Percentiles rank a stretch among this genome's conserved stretches.
Evolutionary conservation across 2,888 invertebrate species (phyloP).

Genomic region (Gymnosoma rotundatum): DNA sequence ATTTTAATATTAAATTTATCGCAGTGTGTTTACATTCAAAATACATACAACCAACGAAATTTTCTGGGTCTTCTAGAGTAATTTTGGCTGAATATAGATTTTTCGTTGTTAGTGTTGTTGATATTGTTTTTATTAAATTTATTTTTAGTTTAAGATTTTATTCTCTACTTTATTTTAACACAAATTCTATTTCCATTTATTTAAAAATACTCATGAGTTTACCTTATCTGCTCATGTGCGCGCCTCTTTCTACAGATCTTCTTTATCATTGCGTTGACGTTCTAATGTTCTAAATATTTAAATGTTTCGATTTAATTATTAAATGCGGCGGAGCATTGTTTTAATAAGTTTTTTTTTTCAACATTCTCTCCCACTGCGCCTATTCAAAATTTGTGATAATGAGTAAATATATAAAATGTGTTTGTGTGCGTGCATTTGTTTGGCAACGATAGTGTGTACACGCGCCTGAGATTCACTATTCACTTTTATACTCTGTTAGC

Average conservation of each 20-base stretch:
- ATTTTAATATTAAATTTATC: no score
- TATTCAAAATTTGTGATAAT: slow-evolving; percentile 30
- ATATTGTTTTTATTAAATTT: slow-evolving; percentile 1
- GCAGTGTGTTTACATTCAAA: no score
- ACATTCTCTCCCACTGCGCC: slow-evolving; percentile 65
- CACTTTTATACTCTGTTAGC: not conserved
- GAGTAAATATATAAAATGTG: not conserved
- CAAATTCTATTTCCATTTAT: not conserved
- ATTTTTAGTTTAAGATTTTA: slow-evolving; percentile 21
- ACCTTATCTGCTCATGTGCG: slow-evolving; percentile 68
- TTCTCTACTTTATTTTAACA: not conserved
- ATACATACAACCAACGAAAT: no score
- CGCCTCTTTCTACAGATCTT: slow-evolving; percentile 37
- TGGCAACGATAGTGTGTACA: not conserved
- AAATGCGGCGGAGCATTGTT: slow-evolving; percentile 50
- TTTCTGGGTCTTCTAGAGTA: no score
- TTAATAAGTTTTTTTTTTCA: slow-evolving; percentile 11
- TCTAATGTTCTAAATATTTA: not conserved
- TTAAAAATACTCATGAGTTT: not conserved
- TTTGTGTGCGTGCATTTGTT: not conserved
- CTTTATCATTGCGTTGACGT: slow-evolving; percentile 43
- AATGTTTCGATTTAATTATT: not conserved
- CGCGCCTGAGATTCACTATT: not conserved
- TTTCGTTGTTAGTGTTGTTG: no score
- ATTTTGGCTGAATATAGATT: no score